A percentile compares a stretch with the other conserved stretches of the same genome.
Conservation (phyloP, 2,113 vertebrate species). For the Clarias magur region DNA sequence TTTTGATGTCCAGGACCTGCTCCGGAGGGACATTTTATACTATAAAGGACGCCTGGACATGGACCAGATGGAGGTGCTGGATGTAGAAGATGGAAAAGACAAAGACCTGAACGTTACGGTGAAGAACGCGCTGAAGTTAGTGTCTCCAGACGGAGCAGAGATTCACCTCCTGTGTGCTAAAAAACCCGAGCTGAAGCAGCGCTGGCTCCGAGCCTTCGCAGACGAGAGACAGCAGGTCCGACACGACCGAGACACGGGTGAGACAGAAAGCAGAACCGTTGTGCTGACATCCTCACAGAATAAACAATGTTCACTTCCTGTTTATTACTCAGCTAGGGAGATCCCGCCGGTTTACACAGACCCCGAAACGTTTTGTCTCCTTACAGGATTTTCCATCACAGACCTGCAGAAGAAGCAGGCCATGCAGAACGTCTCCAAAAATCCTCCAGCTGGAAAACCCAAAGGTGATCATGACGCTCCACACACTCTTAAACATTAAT, state of each 20-base stretch:
- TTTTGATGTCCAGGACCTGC: constrained; percentile 79
- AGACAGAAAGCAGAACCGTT: background rate
- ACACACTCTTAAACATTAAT: background rate
- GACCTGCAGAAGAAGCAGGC: constrained; percentile 94
- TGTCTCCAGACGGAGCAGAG: constrained; percentile 72
- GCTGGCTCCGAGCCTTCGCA: constrained; percentile 88
- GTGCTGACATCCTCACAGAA: background rate
- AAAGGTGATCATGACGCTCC: constrained; percentile 76
- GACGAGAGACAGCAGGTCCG: constrained; percentile 89
- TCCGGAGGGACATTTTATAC: constrained; percentile 89
- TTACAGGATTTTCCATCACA: constrained; percentile 87
- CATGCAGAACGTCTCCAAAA: constrained; percentile 90
- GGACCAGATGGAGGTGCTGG: constrained; percentile 86
- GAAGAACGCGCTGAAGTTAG: constrained; percentile 88
- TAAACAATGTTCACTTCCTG: background rate
- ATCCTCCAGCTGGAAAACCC: constrained; percentile 83
- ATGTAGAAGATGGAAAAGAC: constrained; percentile 90
- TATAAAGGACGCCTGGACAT: constrained; percentile 90
- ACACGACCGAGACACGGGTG: constrained; percentile 89
- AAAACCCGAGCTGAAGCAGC: constrained; percentile 91
- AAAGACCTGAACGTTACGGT: constrained; percentile 86
- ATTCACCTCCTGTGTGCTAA: constrained; percentile 87
- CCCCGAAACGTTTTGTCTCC: background rate
- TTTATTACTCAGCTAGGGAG: background rate
- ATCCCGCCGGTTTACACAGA: background rate